A percentile compares a stretch with the other conserved stretches of the same genome.
Conservation (phyloP, 2,888 invertebrate genomes). For the Pyrocoelia pectoralis region DNA sequence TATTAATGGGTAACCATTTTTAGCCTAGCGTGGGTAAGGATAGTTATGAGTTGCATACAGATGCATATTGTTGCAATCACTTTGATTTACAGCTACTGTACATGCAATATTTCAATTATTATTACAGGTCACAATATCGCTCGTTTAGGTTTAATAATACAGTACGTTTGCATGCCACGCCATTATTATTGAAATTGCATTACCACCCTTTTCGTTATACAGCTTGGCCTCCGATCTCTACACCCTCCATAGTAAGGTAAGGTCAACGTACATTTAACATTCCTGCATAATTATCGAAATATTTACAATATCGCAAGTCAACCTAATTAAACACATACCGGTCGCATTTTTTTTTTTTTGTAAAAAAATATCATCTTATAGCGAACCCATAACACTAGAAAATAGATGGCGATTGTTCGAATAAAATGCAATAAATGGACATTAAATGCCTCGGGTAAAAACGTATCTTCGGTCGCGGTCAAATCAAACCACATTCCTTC, state of each 20-base stretch:
- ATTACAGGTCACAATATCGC: conserved; percentile 9
- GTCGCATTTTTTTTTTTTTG: neutral
- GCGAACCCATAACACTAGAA: conserved; percentile 8
- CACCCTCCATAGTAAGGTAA: neutral
- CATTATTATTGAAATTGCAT: conserved; percentile 1
- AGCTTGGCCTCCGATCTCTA: neutral
- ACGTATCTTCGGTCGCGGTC: conserved; percentile 29
- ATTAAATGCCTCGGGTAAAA: conserved; percentile 13
- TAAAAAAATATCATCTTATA: neutral
- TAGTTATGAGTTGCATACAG: conserved; percentile 16
- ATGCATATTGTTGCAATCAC: conserved; percentile 17
- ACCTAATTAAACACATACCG: neutral
- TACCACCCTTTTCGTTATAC: neutral
- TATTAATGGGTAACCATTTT: conserved; percentile 16
- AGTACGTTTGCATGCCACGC: neutral
- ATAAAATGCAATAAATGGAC: conserved; percentile 16
- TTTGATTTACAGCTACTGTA: conserved; percentile 24
- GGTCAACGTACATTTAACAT: neutral
- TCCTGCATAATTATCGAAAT: neutral
- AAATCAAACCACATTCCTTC: conserved; percentile 41
- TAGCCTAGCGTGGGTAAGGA: conserved; percentile 9
- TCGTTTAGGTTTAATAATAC: conserved; percentile 4
- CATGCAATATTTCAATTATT: conserved; percentile 25
- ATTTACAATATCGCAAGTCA: neutral
- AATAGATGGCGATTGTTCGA: neutral